phyloP scores from a whole-genome alignment of 2,113 vertebrate species.

The Tinamus guttatus region DNA sequence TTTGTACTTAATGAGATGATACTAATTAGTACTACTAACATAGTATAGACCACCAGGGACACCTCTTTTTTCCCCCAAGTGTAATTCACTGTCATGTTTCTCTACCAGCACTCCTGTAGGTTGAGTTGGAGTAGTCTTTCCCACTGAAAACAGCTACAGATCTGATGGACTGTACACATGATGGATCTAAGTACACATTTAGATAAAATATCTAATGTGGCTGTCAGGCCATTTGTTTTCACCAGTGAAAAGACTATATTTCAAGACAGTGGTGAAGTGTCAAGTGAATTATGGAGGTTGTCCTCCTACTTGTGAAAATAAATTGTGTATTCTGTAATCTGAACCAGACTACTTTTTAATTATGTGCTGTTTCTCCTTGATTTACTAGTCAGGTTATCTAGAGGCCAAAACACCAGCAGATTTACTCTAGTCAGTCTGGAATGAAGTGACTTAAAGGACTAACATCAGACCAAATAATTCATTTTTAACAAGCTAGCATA shows the following conservation, averaged over 20 bases:
- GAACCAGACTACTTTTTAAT: constrained; percentile 45
- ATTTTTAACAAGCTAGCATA: constrained; percentile 20
- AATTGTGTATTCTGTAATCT: constrained; percentile 32
- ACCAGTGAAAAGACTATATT: constrained; percentile 6
- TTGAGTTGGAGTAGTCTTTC: not conserved
- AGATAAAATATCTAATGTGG: constrained; percentile 48
- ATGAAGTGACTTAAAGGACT: constrained; percentile 33
- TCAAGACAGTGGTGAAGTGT: constrained; percentile 33
- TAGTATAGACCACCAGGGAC: not conserved
- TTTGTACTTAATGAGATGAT: not conserved
- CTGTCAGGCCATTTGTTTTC: constrained; percentile 52
- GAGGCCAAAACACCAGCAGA: constrained; percentile 35
- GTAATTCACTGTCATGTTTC: not conserved
- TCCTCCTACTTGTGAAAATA: constrained; percentile 48
- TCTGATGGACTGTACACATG: not conserved
- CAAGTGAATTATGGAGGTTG: constrained; percentile 44
- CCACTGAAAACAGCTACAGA: constrained; percentile 8
- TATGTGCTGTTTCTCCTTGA: constrained; percentile 26
- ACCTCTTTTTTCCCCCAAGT: not conserved
- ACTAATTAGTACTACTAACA: not conserved
- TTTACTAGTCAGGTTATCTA: constrained; percentile 53
- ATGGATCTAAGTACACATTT: constrained; percentile 29
- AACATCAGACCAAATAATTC: not conserved
- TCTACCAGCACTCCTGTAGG: not conserved
- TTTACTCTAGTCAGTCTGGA: not conserved